Percentiles rank a stretch among this genome's conserved stretches.
Evolutionary conservation across 2,113 vertebrate species (phyloP).

Genomic region (Cairina moschata): DNA sequence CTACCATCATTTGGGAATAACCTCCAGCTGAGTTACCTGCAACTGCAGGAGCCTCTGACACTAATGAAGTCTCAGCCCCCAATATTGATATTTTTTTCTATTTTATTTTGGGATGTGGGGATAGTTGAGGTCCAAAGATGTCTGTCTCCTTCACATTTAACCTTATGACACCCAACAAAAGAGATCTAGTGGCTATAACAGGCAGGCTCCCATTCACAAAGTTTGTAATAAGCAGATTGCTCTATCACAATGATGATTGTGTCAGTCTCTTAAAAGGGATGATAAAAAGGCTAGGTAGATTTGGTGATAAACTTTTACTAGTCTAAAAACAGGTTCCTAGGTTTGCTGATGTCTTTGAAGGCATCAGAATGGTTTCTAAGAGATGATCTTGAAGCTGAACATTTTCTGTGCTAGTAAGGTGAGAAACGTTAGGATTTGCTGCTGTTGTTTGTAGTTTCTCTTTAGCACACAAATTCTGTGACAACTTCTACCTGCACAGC

Average conservation of each 20-base stretch:
- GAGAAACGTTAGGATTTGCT: not conserved
- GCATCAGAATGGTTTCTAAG: not conserved
- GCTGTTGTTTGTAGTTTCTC: not conserved
- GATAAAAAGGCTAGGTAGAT: not conserved
- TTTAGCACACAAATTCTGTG: not conserved
- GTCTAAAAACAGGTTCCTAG: not conserved
- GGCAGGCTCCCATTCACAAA: not conserved
- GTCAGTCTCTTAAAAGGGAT: not conserved
- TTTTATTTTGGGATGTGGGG: not conserved
- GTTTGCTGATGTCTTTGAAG: not conserved
- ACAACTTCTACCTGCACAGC: not conserved
- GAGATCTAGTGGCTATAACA: not conserved
- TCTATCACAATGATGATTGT: not conserved
- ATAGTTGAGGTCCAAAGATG: not conserved
- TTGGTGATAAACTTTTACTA: not conserved
- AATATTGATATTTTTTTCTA: not conserved
- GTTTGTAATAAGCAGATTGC: not conserved
- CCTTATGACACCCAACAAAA: not conserved
- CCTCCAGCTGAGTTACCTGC: not conserved
- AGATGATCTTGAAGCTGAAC: not conserved
- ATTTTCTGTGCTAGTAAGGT: not conserved
- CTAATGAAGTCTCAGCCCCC: not conserved
- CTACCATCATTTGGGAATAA: not conserved
- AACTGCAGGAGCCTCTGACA: not conserved
- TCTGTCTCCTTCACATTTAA: not conserved